Evolutionary conservation across 2,113 vertebrate species (phyloP), one percentile per base, ranked within the genome.

Genomic region (Cacatua alba): DNA sequence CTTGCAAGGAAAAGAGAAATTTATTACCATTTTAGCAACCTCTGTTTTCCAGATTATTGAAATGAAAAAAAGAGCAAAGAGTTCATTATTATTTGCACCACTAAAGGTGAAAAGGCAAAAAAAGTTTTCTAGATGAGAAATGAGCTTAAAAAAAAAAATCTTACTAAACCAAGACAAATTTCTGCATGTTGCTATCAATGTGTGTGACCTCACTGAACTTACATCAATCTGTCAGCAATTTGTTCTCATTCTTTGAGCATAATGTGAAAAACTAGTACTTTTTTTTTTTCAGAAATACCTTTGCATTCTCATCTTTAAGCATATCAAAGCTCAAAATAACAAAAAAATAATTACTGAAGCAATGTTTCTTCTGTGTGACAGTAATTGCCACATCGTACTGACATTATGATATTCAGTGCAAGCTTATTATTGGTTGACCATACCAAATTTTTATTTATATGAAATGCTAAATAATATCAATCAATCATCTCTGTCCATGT

Each of bases 161-260:
- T 75, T 87, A 67, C 67, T 94, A 89, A 85, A 94, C 74, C 59
- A 97, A 96, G 68, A 95, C 88, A 90, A 93, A 90, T 96, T 44
- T 97, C 91, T 91, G 83, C 77, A 57, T 70, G 76, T 94, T 90
- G 81, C 75, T 94, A 52, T 70, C 57, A 18, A 92, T 44, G 37
- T 78, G n/a, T 86, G 53, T 82, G 94, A 97, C 94, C 94, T 86
- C 72, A 62, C 59, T 90, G 93, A 96, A 97, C 97, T 97, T 94
- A 97, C 95, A 97, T 95, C 97, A 96, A 91, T 96, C 94, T 97
- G 88, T 92, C 89, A 91, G 86, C 91, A 96, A 97, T 96, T 97
- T 97, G 55, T 95, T 92, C 86, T 92, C 85, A 79, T 93, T 85
- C 89, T 95, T 92, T 95, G 82, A 59, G 9, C 83, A 91, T 70